These are phyloP conservation scores for Yasuhikotakia modesta DNA, from an alignment of 2,797 vertebrate genomes.

Conservation along the genomic window DNA sequence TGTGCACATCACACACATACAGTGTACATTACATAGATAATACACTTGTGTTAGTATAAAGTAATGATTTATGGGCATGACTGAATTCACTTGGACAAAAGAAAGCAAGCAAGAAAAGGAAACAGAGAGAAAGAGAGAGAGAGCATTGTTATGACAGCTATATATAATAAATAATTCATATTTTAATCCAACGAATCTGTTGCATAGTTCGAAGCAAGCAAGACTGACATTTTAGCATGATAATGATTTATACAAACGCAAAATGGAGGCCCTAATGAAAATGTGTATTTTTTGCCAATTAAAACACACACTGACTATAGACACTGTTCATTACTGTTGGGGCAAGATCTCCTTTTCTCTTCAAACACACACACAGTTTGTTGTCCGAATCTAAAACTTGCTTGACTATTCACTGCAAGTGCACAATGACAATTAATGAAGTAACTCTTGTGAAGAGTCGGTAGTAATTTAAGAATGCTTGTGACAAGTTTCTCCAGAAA, in stretches of 20 bases:
- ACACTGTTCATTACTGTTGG: conserved; percentile 36
- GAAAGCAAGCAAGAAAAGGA: conserved; percentile 58
- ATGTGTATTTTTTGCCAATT: conserved; percentile 50
- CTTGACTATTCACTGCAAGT: background rate
- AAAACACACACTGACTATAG: conserved; percentile 67
- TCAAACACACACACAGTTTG: conserved; percentile 23
- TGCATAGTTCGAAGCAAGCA: conserved; percentile 84
- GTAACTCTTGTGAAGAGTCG: background rate
- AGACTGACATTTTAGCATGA: conserved; percentile 64
- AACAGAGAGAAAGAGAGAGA: conserved; percentile 40
- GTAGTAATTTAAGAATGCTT: background rate
- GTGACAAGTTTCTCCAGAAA: background rate
- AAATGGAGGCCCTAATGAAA: conserved; percentile 37
- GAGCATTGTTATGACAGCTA: conserved; percentile 34
- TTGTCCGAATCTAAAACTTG: conserved; percentile 10
- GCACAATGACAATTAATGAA: background rate
- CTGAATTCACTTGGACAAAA: conserved; percentile 61
- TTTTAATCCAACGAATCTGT: conserved; percentile 72
- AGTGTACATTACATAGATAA: conserved; percentile 56
- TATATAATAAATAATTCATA: conserved; percentile 54
- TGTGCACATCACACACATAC: conserved; percentile 63
- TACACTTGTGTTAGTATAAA: conserved; percentile 69
- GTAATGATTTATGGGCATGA: conserved; percentile 59
- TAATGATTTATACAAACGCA: conserved; percentile 55
- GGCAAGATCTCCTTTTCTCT: conserved; percentile 14